Conservation (phyloP, 1,140 invertebrate genomes). For the Dreissena polymorpha region DNA sequence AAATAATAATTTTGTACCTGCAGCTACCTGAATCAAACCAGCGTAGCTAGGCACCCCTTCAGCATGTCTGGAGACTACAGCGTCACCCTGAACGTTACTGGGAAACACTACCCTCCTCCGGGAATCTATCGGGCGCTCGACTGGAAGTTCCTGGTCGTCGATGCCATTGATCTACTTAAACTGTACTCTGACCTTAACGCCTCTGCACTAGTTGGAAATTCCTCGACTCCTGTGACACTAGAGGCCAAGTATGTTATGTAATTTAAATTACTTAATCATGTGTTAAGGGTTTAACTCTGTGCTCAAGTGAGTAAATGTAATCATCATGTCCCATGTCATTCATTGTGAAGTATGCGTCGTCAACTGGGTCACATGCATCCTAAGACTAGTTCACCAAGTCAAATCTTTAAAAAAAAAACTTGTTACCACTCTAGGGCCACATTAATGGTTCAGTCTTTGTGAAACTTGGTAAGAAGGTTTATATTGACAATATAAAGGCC, state of each 20-base stretch:
- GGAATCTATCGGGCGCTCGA: slow-evolving; percentile 7
- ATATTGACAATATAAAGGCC: too few species aligned
- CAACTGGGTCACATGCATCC: too few species aligned
- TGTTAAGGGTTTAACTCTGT: too few species aligned
- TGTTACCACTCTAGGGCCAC: too few species aligned
- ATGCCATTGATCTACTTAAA: slow-evolving; percentile 23
- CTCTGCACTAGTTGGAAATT: slow-evolving; percentile 15
- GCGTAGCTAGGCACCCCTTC: slow-evolving; percentile 31
- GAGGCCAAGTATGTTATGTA: slow-evolving; percentile 29
- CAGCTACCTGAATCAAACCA: slow-evolving; percentile 27
- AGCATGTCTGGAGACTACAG: slow-evolving; percentile 36
- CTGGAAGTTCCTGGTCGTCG: slow-evolving; percentile 10
- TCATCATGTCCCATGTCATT: too few species aligned
- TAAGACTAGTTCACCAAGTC: too few species aligned
- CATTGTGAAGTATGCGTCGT: too few species aligned
- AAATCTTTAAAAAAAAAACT: too few species aligned
- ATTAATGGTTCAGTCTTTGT: too few species aligned
- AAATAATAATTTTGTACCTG: background rate
- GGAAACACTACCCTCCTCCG: slow-evolving; percentile 31
- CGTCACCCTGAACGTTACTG: slow-evolving; percentile 34
- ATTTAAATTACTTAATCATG: too few species aligned
- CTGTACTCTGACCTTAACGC: slow-evolving; percentile 5
- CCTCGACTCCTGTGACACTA: slow-evolving; percentile 9
- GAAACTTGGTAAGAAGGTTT: too few species aligned
- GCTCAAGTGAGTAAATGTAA: too few species aligned